Evolutionary conservation across 64 coral and sea anemone species (phyloP).

Genomic region (Acropora yongei): DNA sequence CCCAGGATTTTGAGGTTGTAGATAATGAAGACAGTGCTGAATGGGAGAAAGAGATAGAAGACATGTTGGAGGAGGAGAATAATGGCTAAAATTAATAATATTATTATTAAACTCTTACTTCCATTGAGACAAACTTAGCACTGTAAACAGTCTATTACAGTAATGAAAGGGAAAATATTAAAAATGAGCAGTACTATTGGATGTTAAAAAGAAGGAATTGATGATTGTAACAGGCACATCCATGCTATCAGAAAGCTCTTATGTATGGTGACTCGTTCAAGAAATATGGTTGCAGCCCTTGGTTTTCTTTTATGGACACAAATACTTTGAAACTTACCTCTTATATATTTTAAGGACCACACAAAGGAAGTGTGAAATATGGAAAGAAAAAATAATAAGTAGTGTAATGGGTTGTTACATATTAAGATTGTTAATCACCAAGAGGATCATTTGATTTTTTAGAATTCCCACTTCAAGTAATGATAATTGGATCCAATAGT

Average conservation of each 20-base stretch:
- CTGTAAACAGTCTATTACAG: not conserved
- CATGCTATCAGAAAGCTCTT: too few species aligned
- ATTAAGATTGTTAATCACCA: too few species aligned
- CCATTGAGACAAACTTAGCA: not conserved
- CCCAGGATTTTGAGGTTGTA: conserved; percentile 97
- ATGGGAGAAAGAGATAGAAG: conserved; percentile 99
- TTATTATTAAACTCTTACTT: not conserved
- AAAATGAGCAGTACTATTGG: not conserved
- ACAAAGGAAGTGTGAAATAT: too few species aligned
- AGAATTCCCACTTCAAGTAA: not conserved
- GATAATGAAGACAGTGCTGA: conserved; percentile 95
- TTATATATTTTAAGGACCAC: too few species aligned
- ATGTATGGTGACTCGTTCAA: too few species aligned
- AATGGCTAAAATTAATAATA: not conserved
- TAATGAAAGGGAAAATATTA: not conserved
- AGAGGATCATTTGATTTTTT: not conserved
- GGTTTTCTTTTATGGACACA: too few species aligned
- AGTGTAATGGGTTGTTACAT: too few species aligned
- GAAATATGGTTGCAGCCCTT: too few species aligned
- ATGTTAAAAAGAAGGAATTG: too few species aligned
- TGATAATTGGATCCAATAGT: not conserved
- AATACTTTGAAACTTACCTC: too few species aligned
- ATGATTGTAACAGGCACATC: too few species aligned
- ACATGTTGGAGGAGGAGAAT: conserved; percentile 90
- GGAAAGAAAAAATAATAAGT: too few species aligned